Evolutionary conservation across 2,888 invertebrate species (phyloP).

Genomic region (Drosophila pullipes): DNA sequence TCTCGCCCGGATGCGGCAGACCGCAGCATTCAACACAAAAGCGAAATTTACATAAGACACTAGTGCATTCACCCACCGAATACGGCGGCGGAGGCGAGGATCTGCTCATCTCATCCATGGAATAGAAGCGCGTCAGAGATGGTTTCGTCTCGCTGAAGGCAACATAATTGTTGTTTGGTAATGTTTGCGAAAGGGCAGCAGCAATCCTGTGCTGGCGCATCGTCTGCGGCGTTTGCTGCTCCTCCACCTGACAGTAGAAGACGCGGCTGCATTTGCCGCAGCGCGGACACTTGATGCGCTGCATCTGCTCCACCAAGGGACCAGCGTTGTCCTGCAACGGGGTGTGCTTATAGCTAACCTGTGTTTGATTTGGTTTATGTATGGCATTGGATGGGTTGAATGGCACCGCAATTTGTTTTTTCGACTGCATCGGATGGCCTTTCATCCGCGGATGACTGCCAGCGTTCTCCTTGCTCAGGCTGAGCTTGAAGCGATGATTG

Average conservation of each 20-base stretch:
- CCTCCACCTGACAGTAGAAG: conserved; percentile 34
- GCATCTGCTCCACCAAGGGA: conserved; percentile 56
- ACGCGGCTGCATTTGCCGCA: conserved; percentile 69
- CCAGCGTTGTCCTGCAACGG: conserved; percentile 41
- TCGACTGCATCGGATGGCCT: conserved; percentile 28
- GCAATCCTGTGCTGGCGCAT: neutral
- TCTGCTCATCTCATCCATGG: conserved; percentile 60
- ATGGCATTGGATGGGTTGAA: conserved; percentile 68
- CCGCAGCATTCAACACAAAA: conserved; percentile 77
- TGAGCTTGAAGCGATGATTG: conserved; percentile 64
- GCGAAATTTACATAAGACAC: conserved; percentile 68
- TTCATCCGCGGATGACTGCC: conserved; percentile 23
- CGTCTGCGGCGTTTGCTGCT: conserved; percentile 1
- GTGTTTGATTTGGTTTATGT: conserved; percentile 44
- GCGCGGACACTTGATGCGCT: conserved; percentile 73
- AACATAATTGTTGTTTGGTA: conserved; percentile 47
- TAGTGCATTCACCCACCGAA: conserved; percentile 68
- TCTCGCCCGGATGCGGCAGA: conserved; percentile 76
- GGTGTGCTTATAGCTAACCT: conserved; percentile 11
- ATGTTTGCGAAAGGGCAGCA: conserved; percentile 53
- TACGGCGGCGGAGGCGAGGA: conserved; percentile 17
- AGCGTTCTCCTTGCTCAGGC: conserved; percentile 60
- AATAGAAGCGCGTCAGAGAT: conserved; percentile 53
- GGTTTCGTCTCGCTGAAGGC: conserved; percentile 12
- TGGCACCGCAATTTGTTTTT: conserved; percentile 61